Percentiles rank a stretch among this genome's conserved stretches.
phyloP scores from a whole-genome alignment of 2,888 invertebrate genomes.

The Lycia hirtaria region DNA sequence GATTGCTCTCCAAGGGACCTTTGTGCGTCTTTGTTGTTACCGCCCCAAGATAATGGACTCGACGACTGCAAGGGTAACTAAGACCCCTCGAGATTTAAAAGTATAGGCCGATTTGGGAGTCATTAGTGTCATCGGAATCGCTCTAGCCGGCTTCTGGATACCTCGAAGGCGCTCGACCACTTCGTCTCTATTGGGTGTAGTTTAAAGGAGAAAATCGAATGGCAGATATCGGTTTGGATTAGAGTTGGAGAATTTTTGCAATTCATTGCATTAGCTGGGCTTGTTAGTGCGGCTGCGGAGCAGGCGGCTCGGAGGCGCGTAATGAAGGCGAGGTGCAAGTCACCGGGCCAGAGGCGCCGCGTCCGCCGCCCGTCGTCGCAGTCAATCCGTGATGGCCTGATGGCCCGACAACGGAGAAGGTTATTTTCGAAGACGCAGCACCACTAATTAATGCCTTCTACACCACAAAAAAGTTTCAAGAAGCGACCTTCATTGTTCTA shows the following conservation, averaged over 20 bases:
- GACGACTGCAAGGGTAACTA: constrained; percentile 61
- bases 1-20: constrained; percentile 64
- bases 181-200: constrained; percentile 47
- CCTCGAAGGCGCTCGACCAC: constrained; percentile 40
- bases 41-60: constrained; percentile 68
- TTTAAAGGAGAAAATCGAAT: constrained; percentile 52
- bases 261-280: constrained; percentile 84
- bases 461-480: constrained; percentile 66
- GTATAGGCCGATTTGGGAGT: constrained; percentile 69
- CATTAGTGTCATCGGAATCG: constrained; percentile 81
- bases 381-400: constrained; percentile 78
- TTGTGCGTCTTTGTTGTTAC: constrained; percentile 69
- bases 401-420: constrained; percentile 77
- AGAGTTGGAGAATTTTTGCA: constrained; percentile 69
- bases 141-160: constrained; percentile 72
- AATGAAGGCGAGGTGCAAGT: constrained; percentile 82
- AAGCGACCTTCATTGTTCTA: constrained; percentile 74
- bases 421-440: constrained; percentile 79
- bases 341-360: constrained; percentile 73
- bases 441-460: constrained; percentile 81
- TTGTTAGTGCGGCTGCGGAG: constrained; percentile 74
- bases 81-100: constrained; percentile 65
- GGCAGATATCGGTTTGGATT: constrained; percentile 42
- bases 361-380: constrained; percentile 63
- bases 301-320: constrained; percentile 61